Percentiles rank a stretch among this genome's conserved stretches.
Conservation (phyloP, 1,140 invertebrate species). For the Dolichoris vasculosae region DNA sequence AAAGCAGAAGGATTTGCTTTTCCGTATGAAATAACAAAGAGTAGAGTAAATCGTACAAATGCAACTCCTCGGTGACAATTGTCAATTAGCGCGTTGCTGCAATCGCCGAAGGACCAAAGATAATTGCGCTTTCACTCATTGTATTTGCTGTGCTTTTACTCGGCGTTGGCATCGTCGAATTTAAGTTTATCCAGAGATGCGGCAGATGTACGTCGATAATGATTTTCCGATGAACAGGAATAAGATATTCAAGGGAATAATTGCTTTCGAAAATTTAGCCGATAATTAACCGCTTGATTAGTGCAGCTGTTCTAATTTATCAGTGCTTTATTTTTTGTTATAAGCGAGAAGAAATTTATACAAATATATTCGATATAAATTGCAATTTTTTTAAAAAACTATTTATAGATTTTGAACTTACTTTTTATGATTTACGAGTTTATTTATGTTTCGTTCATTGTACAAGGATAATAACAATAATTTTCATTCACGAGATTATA, state of each 20-base stretch:
- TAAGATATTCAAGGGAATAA: neutral
- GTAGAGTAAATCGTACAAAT: neutral
- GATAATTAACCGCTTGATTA: neutral
- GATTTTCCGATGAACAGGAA: neutral
- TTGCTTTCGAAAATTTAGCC: neutral
- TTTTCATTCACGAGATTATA: neutral
- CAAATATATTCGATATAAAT: neutral
- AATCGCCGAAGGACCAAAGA: neutral
- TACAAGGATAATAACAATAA: neutral
- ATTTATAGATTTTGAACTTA: neutral
- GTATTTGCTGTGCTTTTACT: neutral
- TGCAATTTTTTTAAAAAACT: neutral
- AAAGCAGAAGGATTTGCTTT: neutral
- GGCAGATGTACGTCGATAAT: neutral
- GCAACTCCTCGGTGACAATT: slow-evolving; percentile 15
- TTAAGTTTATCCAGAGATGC: neutral
- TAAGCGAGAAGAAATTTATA: neutral
- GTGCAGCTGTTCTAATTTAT: neutral
- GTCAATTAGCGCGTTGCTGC: slow-evolving; percentile 23
- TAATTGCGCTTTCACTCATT: slow-evolving; percentile 9
- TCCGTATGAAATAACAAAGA: slow-evolving; percentile 31
- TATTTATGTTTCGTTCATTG: neutral
- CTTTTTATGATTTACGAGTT: neutral
- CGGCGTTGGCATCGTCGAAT: neutral
- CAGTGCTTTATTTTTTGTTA: neutral